These are phyloP conservation scores for Dryococelus australis DNA, from an alignment of 2,888 invertebrate species.

Conservation along the genomic window DNA sequence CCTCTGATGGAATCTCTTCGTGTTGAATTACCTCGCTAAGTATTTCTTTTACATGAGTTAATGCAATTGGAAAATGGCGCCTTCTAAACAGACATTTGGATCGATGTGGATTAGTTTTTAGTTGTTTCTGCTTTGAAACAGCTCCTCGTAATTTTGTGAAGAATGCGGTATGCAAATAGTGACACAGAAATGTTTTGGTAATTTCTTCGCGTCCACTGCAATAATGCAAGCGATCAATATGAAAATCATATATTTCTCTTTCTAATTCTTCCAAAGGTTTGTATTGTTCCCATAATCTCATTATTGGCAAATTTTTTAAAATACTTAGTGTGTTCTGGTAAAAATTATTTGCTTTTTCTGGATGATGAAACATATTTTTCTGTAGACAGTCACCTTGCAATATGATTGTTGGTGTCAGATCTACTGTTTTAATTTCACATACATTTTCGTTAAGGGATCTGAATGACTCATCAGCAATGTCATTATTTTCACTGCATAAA, in stretches of 20 bases:
- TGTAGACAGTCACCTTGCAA: background rate
- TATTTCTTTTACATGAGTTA: background rate
- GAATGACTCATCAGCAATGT: background rate
- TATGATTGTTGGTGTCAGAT: background rate
- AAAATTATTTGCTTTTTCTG: background rate
- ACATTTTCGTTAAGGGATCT: background rate
- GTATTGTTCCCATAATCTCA: background rate
- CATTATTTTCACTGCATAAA: background rate
- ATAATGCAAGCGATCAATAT: background rate
- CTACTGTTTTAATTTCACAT: background rate
- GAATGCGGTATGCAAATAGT: background rate
- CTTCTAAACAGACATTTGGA: background rate
- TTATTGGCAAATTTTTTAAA: background rate
- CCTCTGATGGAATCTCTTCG: background rate
- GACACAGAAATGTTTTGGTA: background rate
- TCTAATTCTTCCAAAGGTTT: background rate
- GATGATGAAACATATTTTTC: background rate
- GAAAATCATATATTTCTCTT: background rate
- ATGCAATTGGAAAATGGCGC: background rate
- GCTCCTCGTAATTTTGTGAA: background rate
- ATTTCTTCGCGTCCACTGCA: background rate
- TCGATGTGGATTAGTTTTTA: background rate
- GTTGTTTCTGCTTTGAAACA: background rate
- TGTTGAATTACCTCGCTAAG: background rate
- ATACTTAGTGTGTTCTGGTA: background rate